These are phyloP conservation scores for Eciton burchellii DNA, from an alignment of 1,140 invertebrate genomes.

Conservation along the genomic window DNA sequence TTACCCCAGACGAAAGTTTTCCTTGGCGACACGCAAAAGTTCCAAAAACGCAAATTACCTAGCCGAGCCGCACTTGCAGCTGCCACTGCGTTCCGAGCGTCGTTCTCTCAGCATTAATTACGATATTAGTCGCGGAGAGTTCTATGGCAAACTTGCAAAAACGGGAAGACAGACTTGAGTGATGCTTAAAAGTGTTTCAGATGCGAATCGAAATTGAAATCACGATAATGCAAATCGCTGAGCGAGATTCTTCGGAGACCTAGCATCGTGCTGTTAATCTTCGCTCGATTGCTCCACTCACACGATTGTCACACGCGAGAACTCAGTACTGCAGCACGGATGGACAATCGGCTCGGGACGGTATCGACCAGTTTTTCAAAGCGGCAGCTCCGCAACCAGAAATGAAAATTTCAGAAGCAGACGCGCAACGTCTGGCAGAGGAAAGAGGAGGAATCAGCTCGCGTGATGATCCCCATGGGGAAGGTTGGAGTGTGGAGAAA, in stretches of 20 bases:
- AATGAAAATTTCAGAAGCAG: constrained; percentile 61
- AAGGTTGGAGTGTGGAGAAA: constrained; percentile 18
- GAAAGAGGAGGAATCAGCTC: constrained; percentile 8
- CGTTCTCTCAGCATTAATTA: constrained; percentile 33
- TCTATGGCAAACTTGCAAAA: background rate
- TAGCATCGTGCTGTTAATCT: background rate
- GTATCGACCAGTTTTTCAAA: constrained; percentile 49
- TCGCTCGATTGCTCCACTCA: constrained; percentile 46
- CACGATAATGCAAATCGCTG: too few relatives aligned
- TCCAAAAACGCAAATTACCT: constrained; percentile 52
- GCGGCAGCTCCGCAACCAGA: constrained; percentile 30
- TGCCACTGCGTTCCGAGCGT: constrained; percentile 5
- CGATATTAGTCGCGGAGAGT: constrained; percentile 14
- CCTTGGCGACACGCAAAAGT: constrained; percentile 30
- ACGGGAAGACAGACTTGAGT: background rate
- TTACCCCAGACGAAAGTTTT: constrained; percentile 20
- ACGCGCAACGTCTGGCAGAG: constrained; percentile 35
- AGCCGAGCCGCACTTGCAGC: constrained; percentile 27
- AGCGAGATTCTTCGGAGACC: background rate
- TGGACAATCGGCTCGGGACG: constrained; percentile 37
- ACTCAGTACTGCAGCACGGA: constrained; percentile 48
- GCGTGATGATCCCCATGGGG: constrained; percentile 7
- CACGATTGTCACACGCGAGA: constrained; percentile 18
- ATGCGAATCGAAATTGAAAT: too few relatives aligned
- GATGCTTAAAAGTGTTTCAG: too few relatives aligned